phyloP scores from a whole-genome alignment of 2,113 vertebrate genomes.

The Mobula hypostoma region DNA sequence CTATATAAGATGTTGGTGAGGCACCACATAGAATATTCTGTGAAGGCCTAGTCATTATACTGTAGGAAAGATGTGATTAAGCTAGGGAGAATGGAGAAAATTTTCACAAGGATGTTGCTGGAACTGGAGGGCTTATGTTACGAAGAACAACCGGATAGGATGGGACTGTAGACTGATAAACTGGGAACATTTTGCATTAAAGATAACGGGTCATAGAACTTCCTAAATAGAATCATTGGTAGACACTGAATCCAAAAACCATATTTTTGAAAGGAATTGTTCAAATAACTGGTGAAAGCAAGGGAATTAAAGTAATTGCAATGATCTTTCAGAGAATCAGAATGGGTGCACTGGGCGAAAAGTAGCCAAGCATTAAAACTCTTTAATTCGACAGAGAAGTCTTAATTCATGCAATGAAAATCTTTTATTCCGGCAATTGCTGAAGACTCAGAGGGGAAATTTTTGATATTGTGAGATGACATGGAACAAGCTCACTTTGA shows the following conservation, averaged over 20 bases:
- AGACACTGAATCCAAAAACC: neutral
- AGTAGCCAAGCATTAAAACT: neutral
- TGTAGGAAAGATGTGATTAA: too few species aligned
- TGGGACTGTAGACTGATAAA: too few species aligned
- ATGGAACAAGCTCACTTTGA: too few species aligned
- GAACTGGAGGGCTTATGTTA: too few species aligned
- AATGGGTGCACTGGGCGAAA: neutral
- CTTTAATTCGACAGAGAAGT: neutral
- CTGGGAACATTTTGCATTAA: too few species aligned
- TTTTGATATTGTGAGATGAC: neutral
- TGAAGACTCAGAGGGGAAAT: neutral
- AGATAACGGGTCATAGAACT: neutral
- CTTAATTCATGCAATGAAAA: neutral
- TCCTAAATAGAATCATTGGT: neutral
- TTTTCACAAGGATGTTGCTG: too few species aligned
- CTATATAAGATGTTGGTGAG: too few species aligned
- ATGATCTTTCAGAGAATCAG: neutral
- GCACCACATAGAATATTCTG: too few species aligned
- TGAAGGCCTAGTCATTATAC: too few species aligned
- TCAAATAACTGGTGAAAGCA: neutral
- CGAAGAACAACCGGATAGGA: too few species aligned
- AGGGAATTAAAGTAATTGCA: neutral
- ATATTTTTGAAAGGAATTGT: neutral
- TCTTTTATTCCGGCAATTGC: neutral
- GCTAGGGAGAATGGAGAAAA: too few species aligned